These are phyloP conservation scores for Erythrocebus patas DNA, from an alignment of 2,113 vertebrate species.

Conservation along the genomic window DNA sequence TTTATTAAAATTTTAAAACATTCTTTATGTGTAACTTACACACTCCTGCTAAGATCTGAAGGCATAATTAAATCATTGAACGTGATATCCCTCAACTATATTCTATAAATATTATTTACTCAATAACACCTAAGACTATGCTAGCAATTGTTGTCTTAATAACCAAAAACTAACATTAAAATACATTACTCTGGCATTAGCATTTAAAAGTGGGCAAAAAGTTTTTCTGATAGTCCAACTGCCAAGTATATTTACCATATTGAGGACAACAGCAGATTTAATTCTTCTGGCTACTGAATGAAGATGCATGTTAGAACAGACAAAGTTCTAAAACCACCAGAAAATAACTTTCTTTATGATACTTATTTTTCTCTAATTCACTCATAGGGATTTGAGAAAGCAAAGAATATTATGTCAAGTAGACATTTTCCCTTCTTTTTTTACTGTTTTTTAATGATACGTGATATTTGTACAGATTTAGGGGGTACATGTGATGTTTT, in stretches of 20 bases:
- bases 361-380: slow-evolving; percentile 21
- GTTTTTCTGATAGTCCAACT: neutral
- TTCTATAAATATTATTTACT: neutral
- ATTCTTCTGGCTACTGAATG: neutral
- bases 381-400: neutral
- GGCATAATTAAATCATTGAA: neutral
- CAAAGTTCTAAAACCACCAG: neutral
- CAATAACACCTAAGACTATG: neutral
- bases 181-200: neutral
- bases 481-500: neutral
- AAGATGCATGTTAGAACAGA: neutral
- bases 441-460: neutral
- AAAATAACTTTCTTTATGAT: neutral
- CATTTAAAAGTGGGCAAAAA: neutral
- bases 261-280: neutral
- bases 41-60: neutral
- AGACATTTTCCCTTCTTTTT: neutral
- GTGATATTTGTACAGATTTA: neutral
- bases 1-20: neutral
- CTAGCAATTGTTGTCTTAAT: neutral
- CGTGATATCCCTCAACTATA: neutral
- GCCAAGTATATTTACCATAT: neutral
- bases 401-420: neutral
- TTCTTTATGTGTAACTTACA: neutral
- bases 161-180: neutral